Percentiles rank a stretch among this genome's conserved stretches.
These are phyloP conservation scores for Engraulis encrasicolus DNA, from an alignment of 2,113 vertebrate genomes.

Conservation along the genomic window DNA sequence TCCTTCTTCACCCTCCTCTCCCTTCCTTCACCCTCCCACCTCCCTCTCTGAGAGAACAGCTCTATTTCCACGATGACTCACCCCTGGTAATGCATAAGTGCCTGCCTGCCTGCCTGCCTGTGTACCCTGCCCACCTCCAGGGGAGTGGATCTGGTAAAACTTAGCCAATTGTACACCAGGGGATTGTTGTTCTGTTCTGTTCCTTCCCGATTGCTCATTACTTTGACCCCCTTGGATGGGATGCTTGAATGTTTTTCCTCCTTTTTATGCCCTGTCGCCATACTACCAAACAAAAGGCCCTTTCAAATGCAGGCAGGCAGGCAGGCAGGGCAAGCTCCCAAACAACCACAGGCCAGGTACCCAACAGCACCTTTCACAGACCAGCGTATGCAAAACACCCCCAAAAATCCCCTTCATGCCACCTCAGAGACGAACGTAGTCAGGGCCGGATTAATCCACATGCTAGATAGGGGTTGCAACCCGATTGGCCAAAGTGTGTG, in stretches of 20 bases:
- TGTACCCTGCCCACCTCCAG: too few relatives aligned
- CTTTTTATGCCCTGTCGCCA: slow-evolving; percentile 47
- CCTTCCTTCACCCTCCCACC: too few relatives aligned
- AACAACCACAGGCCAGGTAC: slow-evolving; percentile 32
- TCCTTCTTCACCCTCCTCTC: too few relatives aligned
- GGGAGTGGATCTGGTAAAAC: slow-evolving; percentile 62
- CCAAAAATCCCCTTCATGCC: neutral
- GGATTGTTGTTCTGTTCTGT: too few relatives aligned
- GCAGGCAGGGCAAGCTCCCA: slow-evolving; percentile 33
- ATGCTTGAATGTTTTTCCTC: slow-evolving; percentile 34
- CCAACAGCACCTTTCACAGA: too few relatives aligned
- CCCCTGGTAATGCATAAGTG: slow-evolving; percentile 51
- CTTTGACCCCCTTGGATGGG: slow-evolving; percentile 48
- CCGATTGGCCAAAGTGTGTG: too few relatives aligned
- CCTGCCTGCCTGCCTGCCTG: too few relatives aligned
- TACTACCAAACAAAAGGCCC: slow-evolving; percentile 53
- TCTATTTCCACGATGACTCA: slow-evolving; percentile 31
- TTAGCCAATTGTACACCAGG: slow-evolving; percentile 58
- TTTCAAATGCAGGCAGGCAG: too few relatives aligned
- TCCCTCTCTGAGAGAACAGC: slow-evolving; percentile 20
- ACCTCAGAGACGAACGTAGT: too few relatives aligned
- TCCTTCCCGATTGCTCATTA: slow-evolving; percentile 42
- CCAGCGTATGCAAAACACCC: neutral
- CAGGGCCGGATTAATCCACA: too few relatives aligned
- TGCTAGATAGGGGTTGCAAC: too few relatives aligned